A percentile compares a stretch with the other conserved stretches of the same genome.
phyloP scores from a whole-genome alignment of 2,888 invertebrate species.

The Electrophaes corylata region DNA sequence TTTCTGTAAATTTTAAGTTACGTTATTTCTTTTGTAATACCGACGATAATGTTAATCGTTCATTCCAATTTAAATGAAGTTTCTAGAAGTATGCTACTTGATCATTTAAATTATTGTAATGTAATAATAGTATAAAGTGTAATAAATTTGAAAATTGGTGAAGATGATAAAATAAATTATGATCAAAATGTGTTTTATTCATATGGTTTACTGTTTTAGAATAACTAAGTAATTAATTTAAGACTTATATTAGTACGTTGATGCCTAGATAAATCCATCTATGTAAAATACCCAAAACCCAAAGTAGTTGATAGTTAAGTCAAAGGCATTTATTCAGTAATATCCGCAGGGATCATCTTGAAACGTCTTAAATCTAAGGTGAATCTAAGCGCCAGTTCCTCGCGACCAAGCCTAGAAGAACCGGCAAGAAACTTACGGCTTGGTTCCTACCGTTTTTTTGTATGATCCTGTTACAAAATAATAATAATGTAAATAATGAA shows the following conservation, averaged over 20 bases:
- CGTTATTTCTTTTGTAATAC: constrained; percentile 79
- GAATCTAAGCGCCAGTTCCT: too few relatives aligned
- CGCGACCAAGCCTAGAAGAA: too few relatives aligned
- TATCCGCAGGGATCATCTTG: too few relatives aligned
- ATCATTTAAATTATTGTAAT: constrained; percentile 84
- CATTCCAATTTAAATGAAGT: constrained; percentile 83
- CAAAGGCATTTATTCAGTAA: too few relatives aligned
- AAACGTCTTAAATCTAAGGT: too few relatives aligned
- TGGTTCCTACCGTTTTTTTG: too few relatives aligned
- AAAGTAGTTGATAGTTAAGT: too few relatives aligned
- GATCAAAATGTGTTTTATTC: constrained; percentile 62
- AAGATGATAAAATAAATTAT: constrained; percentile 83
- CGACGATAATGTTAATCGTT: constrained; percentile 79
- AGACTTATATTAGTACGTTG: neutral
- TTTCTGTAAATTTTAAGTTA: constrained; percentile 72
- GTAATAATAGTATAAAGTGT: constrained; percentile 82
- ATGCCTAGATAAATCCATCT: too few relatives aligned
- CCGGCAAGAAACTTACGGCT: too few relatives aligned
- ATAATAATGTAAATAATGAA: too few relatives aligned
- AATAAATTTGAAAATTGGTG: constrained; percentile 82
- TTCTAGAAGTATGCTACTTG: constrained; percentile 79
- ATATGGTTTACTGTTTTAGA: neutral
- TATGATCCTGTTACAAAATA: too few relatives aligned
- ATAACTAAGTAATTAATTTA: neutral
- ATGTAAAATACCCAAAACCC: too few relatives aligned